phyloP scores from a whole-genome alignment of 2,797 vertebrate genomes.

The Todus mexicanus region DNA sequence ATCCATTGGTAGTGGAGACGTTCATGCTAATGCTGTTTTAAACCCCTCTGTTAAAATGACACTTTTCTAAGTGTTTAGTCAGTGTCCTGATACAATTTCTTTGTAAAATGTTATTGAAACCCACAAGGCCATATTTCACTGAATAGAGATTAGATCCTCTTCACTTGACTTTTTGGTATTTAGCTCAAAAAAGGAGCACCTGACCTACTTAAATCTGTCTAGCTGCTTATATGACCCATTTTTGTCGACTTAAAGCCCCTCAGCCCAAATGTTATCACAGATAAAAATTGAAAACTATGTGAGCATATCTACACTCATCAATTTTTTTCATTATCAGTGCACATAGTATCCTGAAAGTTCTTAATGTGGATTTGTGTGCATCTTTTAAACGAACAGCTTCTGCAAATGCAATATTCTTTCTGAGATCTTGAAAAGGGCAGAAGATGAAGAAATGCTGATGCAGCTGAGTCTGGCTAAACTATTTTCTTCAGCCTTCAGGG shows the following conservation, averaged over 20 bases:
- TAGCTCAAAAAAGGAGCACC: neutral
- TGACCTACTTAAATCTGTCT: neutral
- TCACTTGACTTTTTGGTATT: neutral
- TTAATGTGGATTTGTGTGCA: neutral
- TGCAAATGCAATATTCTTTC: neutral
- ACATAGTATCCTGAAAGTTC: neutral
- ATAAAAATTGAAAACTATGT: neutral
- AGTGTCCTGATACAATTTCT: neutral
- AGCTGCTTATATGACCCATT: neutral
- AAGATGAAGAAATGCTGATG: neutral
- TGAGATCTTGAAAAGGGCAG: neutral
- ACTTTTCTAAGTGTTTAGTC: neutral
- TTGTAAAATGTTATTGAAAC: neutral
- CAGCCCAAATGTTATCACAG: neutral
- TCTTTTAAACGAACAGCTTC: neutral
- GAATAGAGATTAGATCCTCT: neutral
- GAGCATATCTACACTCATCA: neutral
- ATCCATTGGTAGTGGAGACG: fast-evolving
- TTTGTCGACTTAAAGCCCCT: neutral
- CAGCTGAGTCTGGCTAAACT: neutral
- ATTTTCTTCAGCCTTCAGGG: neutral
- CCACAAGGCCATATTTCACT: neutral
- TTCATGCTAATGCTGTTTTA: neutral
- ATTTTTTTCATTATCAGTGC: neutral
- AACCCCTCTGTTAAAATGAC: neutral